These are phyloP conservation scores for Erethizon dorsatum DNA, from an alignment of 2,797 vertebrate species.

Conservation along the genomic window DNA sequence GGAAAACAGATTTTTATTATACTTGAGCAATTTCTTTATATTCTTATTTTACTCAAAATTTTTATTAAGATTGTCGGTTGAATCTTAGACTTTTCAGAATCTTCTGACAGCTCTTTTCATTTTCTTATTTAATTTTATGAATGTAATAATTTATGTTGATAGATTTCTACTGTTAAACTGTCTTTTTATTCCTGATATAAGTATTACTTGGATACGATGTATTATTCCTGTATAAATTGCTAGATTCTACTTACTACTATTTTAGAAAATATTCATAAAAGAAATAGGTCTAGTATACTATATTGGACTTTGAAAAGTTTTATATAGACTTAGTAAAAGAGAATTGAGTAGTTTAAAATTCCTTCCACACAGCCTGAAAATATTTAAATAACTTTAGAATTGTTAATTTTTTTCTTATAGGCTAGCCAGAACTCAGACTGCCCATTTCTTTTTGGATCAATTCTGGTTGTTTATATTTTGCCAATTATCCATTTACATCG, in stretches of 20 bases:
- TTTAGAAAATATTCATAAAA: slow-evolving; percentile 12
- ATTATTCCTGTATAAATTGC: background rate
- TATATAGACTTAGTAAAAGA: background rate
- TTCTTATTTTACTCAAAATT: background rate
- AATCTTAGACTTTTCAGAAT: background rate
- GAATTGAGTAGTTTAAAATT: background rate
- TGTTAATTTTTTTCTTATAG: background rate
- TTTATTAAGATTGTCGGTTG: background rate
- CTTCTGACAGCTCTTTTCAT: background rate
- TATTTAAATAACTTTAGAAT: background rate
- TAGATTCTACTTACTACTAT: background rate
- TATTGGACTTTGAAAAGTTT: background rate
- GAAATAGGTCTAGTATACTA: background rate
- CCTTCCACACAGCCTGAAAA: background rate
- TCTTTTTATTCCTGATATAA: slow-evolving; percentile 44
- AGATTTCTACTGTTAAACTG: background rate
- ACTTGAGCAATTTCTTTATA: slow-evolving; percentile 35
- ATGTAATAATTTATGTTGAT: background rate
- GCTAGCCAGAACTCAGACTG: background rate
- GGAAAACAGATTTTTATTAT: slow-evolving; percentile 49
- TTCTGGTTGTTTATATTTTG: slow-evolving; percentile 34
- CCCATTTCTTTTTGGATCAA: background rate
- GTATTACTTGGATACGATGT: background rate
- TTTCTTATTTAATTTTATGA: slow-evolving; percentile 58
- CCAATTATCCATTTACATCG: background rate